These are phyloP conservation scores for Eulemur coronatus DNA, from an alignment of 2,797 vertebrate genomes.

Conservation along the genomic window DNA sequence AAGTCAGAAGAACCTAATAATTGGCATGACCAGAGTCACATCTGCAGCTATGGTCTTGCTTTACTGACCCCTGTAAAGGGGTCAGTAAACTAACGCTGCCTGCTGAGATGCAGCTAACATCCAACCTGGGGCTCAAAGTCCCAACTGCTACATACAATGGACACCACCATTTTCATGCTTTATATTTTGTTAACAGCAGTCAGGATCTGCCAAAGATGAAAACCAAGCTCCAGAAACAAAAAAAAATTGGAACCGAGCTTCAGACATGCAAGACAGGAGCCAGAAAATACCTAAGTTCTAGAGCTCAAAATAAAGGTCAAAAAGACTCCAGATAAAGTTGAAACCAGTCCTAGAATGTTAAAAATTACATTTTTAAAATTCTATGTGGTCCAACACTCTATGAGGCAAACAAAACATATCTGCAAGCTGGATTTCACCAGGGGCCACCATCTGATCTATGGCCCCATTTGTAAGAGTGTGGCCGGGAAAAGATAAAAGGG, in stretches of 20 bases:
- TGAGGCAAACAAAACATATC: neutral
- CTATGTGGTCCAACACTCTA: neutral
- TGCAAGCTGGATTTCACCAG: neutral
- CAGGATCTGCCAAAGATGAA: neutral
- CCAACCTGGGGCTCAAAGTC: neutral
- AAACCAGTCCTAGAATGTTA: neutral
- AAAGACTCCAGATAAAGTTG: neutral
- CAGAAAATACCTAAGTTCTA: neutral
- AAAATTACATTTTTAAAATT: neutral
- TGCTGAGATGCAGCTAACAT: constrained; percentile 56
- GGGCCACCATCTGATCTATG: neutral
- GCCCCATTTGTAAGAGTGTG: neutral
- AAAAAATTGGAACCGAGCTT: neutral
- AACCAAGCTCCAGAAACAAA: neutral
- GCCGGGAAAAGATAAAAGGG: neutral
- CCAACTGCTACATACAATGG: neutral
- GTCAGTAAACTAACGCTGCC: constrained; percentile 42
- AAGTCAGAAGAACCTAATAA: constrained; percentile 57
- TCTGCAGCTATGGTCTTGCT: constrained; percentile 58
- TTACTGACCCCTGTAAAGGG: neutral
- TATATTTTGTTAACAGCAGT: neutral
- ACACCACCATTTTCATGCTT: neutral
- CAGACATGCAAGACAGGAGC: neutral
- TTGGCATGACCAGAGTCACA: constrained; percentile 56
- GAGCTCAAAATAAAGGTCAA: constrained; percentile 6